Conservation (phyloP, 2,113 vertebrate genomes). For the Pungitius pungitius region DNA sequence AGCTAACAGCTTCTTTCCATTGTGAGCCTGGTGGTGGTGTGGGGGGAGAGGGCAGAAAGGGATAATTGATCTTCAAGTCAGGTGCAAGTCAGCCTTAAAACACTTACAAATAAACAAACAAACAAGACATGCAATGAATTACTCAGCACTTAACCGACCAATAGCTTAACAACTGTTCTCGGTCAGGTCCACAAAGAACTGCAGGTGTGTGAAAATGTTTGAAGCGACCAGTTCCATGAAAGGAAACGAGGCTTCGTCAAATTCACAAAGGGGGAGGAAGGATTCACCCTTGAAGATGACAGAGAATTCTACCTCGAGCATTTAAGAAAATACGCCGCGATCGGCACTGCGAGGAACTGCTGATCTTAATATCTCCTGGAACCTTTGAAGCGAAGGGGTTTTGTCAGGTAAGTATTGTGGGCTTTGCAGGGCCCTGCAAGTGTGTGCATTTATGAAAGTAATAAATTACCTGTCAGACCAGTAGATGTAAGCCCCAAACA, state of each 20-base stretch:
- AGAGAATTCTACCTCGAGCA: conserved; percentile 53
- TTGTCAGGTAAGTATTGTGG: conserved; percentile 82
- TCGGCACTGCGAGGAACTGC: conserved; percentile 61
- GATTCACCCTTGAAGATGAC: conserved; percentile 59
- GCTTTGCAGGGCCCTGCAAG: conserved; percentile 73
- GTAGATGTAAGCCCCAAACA: conserved; percentile 99
- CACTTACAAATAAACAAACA: conserved; percentile 5
- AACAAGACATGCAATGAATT: background rate
- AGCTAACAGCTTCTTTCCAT: background rate
- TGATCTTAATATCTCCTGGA: conserved; percentile 65
- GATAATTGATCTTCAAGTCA: background rate
- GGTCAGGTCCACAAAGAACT: background rate
- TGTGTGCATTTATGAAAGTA: conserved; percentile 86
- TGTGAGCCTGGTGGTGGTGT: background rate
- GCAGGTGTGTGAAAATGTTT: conserved; percentile 4
- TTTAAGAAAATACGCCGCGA: conserved; percentile 66
- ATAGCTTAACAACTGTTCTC: background rate
- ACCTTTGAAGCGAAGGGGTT: conserved; percentile 76
- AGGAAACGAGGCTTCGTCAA: conserved; percentile 10
- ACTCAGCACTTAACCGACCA: conserved; percentile 1
- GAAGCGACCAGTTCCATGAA: background rate
- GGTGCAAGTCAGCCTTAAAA: background rate
- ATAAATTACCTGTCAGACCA: conserved; percentile 99
- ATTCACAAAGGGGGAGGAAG: conserved; percentile 49
- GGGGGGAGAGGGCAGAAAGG: background rate